These are phyloP conservation scores for Premnoplex brunnescens DNA, from an alignment of 2,797 vertebrate genomes.

Conservation along the genomic window DNA sequence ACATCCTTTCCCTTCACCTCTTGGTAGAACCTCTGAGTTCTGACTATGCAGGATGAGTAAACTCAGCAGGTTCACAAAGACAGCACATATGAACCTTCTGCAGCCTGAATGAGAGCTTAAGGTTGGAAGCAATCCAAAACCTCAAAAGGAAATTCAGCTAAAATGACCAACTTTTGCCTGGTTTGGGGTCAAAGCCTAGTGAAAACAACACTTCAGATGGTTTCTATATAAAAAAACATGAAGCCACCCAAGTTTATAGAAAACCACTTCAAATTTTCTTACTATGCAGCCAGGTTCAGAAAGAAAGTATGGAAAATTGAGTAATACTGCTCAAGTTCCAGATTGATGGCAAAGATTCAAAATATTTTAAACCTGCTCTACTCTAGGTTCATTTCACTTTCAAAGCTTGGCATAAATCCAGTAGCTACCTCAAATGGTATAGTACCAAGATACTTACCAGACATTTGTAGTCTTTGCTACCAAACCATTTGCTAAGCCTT, in stretches of 20 bases:
- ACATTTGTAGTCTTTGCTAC: not conserved
- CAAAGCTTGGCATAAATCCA: constrained; percentile 28
- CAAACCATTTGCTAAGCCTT: not conserved
- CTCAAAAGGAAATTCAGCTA: constrained; percentile 41
- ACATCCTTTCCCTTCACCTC: not conserved
- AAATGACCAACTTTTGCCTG: constrained; percentile 46
- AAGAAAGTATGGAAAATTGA: constrained; percentile 58
- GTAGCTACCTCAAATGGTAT: constrained; percentile 33
- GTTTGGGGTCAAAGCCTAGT: constrained; percentile 44
- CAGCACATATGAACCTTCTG: not conserved
- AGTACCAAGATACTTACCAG: constrained; percentile 19
- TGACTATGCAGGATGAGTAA: not conserved
- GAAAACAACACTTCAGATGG: constrained; percentile 41
- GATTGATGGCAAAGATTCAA: constrained; percentile 35
- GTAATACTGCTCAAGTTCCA: constrained; percentile 39
- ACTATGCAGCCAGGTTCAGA: constrained; percentile 26
- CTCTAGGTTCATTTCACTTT: constrained; percentile 37
- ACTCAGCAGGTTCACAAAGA: constrained; percentile 27
- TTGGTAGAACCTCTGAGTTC: not conserved
- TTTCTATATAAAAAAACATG: constrained; percentile 18
- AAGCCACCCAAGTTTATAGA: constrained; percentile 52
- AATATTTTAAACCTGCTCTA: constrained; percentile 46
- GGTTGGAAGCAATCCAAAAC: constrained; percentile 29
- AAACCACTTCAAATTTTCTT: constrained; percentile 53
- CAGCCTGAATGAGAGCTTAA: not conserved